These are phyloP conservation scores for Mythimna albipuncta DNA, from an alignment of 2,888 invertebrate genomes.

Conservation along the genomic window DNA sequence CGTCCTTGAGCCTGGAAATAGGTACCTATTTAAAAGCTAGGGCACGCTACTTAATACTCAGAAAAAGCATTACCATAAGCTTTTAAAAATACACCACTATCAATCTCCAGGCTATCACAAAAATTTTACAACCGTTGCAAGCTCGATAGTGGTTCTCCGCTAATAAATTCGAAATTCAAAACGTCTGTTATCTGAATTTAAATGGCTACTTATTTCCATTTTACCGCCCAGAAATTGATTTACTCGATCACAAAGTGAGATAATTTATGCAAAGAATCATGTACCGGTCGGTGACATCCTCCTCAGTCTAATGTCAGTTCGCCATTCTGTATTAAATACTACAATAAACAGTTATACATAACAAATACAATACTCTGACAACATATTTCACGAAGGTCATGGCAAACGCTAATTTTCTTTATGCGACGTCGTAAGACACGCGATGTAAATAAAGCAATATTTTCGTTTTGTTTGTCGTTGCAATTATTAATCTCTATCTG, in stretches of 20 bases:
- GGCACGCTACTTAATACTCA: neutral
- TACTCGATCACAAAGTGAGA: constrained; percentile 72
- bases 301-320: constrained; percentile 77
- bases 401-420: constrained; percentile 84
- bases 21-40: neutral
- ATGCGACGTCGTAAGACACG: constrained; percentile 81
- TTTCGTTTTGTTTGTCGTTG: constrained; percentile 58
- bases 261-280: constrained; percentile 87
- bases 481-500: constrained; percentile 41
- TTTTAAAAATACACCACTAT: constrained; percentile 8
- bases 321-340: constrained; percentile 74
- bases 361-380: constrained; percentile 70
- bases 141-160: constrained; percentile 28
- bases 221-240: constrained; percentile 72
- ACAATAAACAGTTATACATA: constrained; percentile 78
- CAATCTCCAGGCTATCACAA: constrained; percentile 12
- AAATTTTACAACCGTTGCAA: constrained; percentile 41
- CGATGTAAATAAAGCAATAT: constrained; percentile 75
- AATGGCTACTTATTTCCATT: constrained; percentile 67
- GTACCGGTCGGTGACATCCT: constrained; percentile 86
- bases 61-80: neutral
- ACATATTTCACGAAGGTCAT: constrained; percentile 79
- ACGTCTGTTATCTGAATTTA: constrained; percentile 61
- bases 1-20: neutral
- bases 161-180: constrained; percentile 60